Percentiles rank a stretch among this genome's conserved stretches.
Conservation (phyloP, 2,797 vertebrate species). For the Xenops minutus region DNA sequence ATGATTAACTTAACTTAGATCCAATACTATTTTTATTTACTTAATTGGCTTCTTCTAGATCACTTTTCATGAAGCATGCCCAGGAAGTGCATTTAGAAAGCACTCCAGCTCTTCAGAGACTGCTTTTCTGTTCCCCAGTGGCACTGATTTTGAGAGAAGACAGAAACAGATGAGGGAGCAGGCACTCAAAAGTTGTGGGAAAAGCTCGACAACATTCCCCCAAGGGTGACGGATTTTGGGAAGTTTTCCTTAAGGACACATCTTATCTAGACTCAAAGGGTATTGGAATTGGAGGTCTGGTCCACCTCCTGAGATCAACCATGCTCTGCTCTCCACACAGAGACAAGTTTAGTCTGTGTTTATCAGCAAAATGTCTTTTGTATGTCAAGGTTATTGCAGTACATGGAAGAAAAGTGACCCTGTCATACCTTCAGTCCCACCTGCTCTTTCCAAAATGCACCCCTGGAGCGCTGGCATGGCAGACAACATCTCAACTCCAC, state of each 20-base stretch:
- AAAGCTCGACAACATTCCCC: not conserved
- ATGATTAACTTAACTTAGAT: not conserved
- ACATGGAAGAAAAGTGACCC: not conserved
- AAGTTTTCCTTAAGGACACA: not conserved
- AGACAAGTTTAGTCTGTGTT: not conserved
- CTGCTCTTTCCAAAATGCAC: not conserved
- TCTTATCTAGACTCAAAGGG: not conserved
- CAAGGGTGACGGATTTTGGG: not conserved
- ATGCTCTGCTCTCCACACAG: not conserved
- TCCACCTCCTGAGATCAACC: not conserved
- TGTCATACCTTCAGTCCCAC: not conserved
- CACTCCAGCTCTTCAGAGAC: not conserved
- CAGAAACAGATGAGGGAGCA: not conserved
- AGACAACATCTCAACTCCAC: not conserved
- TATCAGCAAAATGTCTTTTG: not conserved
- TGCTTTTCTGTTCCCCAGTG: not conserved
- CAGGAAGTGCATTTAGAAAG: not conserved
- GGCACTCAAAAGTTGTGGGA: not conserved
- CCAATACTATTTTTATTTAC: conserved; percentile 9
- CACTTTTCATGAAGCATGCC: not conserved
- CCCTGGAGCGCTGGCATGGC: not conserved
- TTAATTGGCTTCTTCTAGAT: not conserved
- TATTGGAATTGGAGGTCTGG: not conserved
- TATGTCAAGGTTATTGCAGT: not conserved
- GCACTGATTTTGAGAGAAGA: not conserved